phyloP scores from a whole-genome alignment of 2,113 vertebrate species.

The Thryonomys swinderianus region DNA sequence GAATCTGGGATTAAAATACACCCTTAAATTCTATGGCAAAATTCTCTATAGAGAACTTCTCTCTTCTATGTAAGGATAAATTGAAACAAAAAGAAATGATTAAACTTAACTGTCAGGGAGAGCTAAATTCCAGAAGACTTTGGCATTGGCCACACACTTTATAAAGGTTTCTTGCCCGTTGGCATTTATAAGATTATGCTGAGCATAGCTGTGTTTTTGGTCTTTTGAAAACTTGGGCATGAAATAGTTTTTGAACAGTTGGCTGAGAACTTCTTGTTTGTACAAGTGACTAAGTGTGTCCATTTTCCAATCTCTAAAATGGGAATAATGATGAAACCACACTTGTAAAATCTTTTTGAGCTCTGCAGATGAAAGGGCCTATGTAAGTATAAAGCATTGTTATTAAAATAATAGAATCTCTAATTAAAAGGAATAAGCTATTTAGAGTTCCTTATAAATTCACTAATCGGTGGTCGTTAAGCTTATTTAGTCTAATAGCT shows the following conservation, averaged over 20 bases:
- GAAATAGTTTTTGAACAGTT: slow-evolving; percentile 66
- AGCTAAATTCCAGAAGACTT: slow-evolving; percentile 12
- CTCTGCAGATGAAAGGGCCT: slow-evolving; percentile 77
- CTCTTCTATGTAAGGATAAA: background rate
- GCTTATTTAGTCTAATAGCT: slow-evolving; percentile 71
- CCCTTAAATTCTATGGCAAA: background rate
- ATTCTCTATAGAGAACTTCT: background rate
- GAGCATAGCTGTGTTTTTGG: slow-evolving; percentile 24
- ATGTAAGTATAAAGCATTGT: slow-evolving; percentile 79
- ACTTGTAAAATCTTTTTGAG: slow-evolving; percentile 79
- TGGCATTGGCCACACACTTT: background rate
- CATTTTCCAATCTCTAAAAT: slow-evolving; percentile 79
- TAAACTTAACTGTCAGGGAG: background rate
- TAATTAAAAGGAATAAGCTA: slow-evolving; percentile 80
- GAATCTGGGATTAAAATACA: background rate
- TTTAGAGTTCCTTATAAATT: slow-evolving; percentile 78
- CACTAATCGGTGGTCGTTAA: slow-evolving; percentile 65
- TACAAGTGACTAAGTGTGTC: slow-evolving; percentile 73
- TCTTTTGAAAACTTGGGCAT: slow-evolving; percentile 49
- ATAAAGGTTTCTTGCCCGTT: background rate
- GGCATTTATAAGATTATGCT: slow-evolving; percentile 42
- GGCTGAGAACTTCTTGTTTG: slow-evolving; percentile 74
- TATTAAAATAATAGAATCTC: slow-evolving; percentile 84
- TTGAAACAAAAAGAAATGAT: background rate
- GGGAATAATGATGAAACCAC: slow-evolving; percentile 76